These are phyloP conservation scores for Caenorhabditis sulstoni DNA, from an alignment of 2,888 invertebrate genomes.

Conservation along the genomic window DNA sequence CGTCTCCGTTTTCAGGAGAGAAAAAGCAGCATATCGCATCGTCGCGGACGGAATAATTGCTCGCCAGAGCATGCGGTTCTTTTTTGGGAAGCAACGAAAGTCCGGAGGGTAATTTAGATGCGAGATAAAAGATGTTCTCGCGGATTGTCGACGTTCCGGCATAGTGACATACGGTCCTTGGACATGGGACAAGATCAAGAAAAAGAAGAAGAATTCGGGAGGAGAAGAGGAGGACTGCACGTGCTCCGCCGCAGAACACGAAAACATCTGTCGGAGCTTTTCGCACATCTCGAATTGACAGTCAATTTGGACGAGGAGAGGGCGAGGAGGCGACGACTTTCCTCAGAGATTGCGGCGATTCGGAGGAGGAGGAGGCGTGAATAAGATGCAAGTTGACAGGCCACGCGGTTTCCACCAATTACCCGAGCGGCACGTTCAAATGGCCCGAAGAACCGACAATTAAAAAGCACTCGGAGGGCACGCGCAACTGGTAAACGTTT, in stretches of 20 bases:
- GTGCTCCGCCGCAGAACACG: too few relatives aligned
- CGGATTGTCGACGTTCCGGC: too few relatives aligned
- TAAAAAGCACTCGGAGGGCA: slow-evolving; percentile 31
- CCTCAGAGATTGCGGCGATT: slow-evolving; percentile 46
- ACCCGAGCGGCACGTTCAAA: slow-evolving; percentile 43
- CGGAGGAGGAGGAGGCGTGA: slow-evolving; percentile 42
- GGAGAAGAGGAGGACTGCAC: too few relatives aligned
- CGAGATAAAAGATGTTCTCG: slow-evolving; percentile 45
- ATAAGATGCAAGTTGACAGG: slow-evolving; percentile 52
- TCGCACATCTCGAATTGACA: slow-evolving; percentile 25
- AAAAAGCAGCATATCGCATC: not conserved
- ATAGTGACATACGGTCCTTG: not conserved
- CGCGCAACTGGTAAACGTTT: slow-evolving; percentile 54
- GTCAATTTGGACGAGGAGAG: slow-evolving; percentile 40
- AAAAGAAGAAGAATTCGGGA: not conserved
- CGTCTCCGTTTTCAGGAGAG: slow-evolving; percentile 15
- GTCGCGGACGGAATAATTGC: slow-evolving; percentile 10
- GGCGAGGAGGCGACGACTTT: not conserved
- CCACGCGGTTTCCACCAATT: too few relatives aligned
- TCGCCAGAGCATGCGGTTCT: slow-evolving; percentile 12
- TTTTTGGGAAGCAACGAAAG: slow-evolving; percentile 25
- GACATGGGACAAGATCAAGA: slow-evolving; percentile 1
- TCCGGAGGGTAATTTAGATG: slow-evolving; percentile 22
- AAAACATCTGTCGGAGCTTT: not conserved
- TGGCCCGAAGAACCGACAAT: slow-evolving; percentile 33